These are phyloP conservation scores for Mobula birostris DNA, from an alignment of 2,113 vertebrate genomes.

Conservation along the genomic window DNA sequence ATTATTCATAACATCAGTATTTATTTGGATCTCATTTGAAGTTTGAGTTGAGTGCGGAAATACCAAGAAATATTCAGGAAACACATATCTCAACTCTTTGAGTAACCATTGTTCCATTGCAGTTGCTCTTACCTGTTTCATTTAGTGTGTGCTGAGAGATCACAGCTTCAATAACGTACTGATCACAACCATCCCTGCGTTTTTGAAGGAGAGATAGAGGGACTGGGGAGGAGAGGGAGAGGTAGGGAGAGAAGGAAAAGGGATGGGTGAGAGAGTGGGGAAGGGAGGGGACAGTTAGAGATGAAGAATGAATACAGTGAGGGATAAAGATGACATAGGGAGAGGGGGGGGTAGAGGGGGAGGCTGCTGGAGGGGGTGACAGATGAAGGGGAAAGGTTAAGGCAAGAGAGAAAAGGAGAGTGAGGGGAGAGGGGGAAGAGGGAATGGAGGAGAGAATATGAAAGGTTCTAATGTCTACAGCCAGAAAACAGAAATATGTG, in stretches of 20 bases:
- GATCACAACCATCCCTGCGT: not conserved
- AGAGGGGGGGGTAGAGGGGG: too few relatives aligned
- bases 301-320: too few relatives aligned
- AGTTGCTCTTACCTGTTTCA: not conserved
- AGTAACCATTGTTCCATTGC: constrained; percentile 19
- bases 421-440: not conserved
- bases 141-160: not conserved
- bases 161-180: not conserved
- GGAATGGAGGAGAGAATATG: too few relatives aligned
- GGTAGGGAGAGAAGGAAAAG: not conserved
- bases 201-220: not conserved
- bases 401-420: not conserved
- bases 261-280: not conserved
- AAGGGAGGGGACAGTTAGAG: too few relatives aligned
- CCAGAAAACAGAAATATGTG: too few relatives aligned
- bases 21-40: not conserved
- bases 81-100: not conserved
- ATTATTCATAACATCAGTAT: not conserved
- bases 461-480: too few relatives aligned
- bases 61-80: not conserved
- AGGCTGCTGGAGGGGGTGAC: too few relatives aligned
- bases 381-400: too few relatives aligned
- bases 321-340: too few relatives aligned
- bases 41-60: not conserved
- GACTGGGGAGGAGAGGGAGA: not conserved